Conservation (phyloP, 2,888 invertebrate species). For the Cerastis leucographa region DNA sequence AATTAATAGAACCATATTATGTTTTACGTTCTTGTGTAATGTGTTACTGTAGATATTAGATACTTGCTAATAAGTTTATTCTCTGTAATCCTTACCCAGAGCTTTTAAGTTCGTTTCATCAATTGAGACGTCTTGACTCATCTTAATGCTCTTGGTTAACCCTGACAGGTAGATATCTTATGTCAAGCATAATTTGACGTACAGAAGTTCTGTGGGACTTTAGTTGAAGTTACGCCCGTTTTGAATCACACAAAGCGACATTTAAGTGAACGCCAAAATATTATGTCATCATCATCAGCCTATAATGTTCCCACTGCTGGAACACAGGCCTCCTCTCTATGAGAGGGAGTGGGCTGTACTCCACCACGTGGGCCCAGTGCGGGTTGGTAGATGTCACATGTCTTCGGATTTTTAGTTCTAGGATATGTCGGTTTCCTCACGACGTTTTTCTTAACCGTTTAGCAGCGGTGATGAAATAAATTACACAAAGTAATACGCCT, state of each 20-base stretch:
- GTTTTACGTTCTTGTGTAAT: not conserved
- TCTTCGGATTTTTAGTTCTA: no score
- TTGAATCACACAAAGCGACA: not conserved
- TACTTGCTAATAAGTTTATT: not conserved
- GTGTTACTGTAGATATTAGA: not conserved
- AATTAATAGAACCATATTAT: no score
- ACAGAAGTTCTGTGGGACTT: not conserved
- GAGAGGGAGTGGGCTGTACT: no score
- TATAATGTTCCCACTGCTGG: no score
- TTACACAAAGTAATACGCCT: no score
- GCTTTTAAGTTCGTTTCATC: constrained; percentile 1
- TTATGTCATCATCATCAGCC: no score
- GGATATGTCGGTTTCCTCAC: no score
- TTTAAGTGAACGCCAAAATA: not conserved
- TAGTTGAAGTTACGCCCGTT: not conserved
- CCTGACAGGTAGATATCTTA: not conserved
- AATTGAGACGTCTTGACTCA: constrained; percentile 11
- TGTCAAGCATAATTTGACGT: not conserved
- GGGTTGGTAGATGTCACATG: no score
- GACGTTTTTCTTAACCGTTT: no score
- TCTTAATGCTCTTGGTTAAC: constrained; percentile 7
- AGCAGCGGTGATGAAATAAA: no score
- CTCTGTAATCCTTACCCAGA: not conserved
- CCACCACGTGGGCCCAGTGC: no score
- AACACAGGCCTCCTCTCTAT: no score